These are phyloP conservation scores for Rhinoptilus africanus DNA, from an alignment of 2,113 vertebrate species.

Conservation along the genomic window DNA sequence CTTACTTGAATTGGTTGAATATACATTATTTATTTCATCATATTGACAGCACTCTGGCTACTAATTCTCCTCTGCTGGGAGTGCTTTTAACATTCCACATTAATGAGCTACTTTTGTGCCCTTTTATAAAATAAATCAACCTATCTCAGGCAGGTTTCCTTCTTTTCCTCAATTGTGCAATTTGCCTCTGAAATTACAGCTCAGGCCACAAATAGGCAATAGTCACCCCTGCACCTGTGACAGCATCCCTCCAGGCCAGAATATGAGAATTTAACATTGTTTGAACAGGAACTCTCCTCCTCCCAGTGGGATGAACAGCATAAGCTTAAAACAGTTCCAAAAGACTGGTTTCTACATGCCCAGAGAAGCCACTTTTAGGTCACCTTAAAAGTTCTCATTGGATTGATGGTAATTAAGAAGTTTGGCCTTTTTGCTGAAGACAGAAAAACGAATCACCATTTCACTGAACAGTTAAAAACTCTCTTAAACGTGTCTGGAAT, in stretches of 20 bases:
- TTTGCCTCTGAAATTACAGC: slow-evolving; percentile 33
- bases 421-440: neutral
- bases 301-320: neutral
- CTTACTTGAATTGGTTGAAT: neutral
- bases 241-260: slow-evolving; percentile 20
- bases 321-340: neutral
- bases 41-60: neutral
- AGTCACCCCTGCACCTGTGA: slow-evolving; percentile 32
- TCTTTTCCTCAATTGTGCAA: neutral
- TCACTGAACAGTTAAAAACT: slow-evolving; percentile 11
- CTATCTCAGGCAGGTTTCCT: neutral
- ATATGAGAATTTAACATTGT: neutral
- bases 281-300: neutral
- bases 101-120: neutral
- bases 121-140: slow-evolving; percentile 19
- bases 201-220: neutral
- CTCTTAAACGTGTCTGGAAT: slow-evolving; percentile 27
- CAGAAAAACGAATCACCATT: neutral
- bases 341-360: neutral
- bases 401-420: neutral
- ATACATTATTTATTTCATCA: neutral
- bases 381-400: neutral
- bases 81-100: slow-evolving; percentile 11
- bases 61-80: neutral
- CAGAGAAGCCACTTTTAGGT: neutral